These are phyloP conservation scores for Bombylius major DNA, from an alignment of 2,888 invertebrate genomes.

Conservation along the genomic window DNA sequence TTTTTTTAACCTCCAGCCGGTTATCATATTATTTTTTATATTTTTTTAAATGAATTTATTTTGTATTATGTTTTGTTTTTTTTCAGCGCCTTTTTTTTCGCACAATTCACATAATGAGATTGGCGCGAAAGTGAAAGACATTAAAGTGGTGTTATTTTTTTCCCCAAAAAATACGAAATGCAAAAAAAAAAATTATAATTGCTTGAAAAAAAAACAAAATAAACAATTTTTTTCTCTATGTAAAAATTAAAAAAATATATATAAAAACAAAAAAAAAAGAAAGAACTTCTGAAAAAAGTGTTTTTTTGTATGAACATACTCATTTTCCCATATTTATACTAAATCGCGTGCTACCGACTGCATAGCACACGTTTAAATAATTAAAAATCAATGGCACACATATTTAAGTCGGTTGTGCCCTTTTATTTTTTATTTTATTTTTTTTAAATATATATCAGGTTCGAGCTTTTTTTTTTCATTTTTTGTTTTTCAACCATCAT, in stretches of 20 bases:
- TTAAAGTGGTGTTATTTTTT: neutral
- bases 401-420: neutral
- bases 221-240: too few species aligned
- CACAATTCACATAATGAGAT: neutral
- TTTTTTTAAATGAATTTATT: too few species aligned
- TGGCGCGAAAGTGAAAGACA: neutral
- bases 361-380: conserved; percentile 2
- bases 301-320: neutral
- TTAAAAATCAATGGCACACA: conserved; percentile 10
- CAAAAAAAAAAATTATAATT: too few species aligned
- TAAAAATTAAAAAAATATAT: neutral
- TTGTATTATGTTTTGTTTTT: too few species aligned
- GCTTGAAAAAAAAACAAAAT: too few species aligned
- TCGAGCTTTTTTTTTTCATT: neutral
- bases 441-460: neutral
- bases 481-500: too few species aligned
- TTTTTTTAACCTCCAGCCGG: neutral
- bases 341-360: neutral
- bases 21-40: neutral
- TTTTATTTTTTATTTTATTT: neutral
- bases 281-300: neutral
- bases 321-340: neutral
- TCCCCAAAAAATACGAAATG: too few species aligned
- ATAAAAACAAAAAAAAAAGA: neutral
- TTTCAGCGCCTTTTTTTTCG: neutral